phyloP scores from a whole-genome alignment of 1,140 invertebrate species.

The Drosophila watanabei region DNA sequence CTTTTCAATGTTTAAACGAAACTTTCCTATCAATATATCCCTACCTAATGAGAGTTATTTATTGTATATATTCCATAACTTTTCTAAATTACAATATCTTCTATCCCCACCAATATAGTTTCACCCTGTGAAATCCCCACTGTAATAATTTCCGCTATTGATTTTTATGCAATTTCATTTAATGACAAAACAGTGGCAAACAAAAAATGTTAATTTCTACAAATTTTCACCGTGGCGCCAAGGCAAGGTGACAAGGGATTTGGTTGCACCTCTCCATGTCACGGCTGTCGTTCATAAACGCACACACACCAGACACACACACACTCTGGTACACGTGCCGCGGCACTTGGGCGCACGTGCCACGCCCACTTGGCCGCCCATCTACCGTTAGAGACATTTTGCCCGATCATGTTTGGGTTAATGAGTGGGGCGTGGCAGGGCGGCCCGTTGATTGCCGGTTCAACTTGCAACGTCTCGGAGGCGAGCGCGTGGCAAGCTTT shows the following conservation, averaged over 20 bases:
- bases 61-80: neutral
- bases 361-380: constrained; percentile 49
- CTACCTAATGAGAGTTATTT: no score
- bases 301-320: constrained; percentile 3
- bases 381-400: constrained; percentile 74
- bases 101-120: neutral
- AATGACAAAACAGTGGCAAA: constrained; percentile 60
- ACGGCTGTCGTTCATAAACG: constrained; percentile 37
- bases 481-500: constrained; percentile 18
- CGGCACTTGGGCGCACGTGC: constrained; percentile 66
- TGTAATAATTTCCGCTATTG: constrained; percentile 55
- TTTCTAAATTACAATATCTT: neutral
- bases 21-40: no score
- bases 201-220: constrained; percentile 82
- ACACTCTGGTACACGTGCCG: constrained; percentile 58
- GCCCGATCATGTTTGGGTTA: constrained; percentile 79
- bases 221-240: constrained; percentile 81
- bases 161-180: constrained; percentile 84
- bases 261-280: constrained; percentile 43
- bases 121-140: neutral
- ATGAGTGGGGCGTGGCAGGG: constrained; percentile 77
- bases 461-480: constrained; percentile 58
- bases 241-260: constrained; percentile 52
- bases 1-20: no score
- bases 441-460: constrained; percentile 73